phyloP scores from a whole-genome alignment of 92 coral and sea anemone genomes.

The Porites divaricata region DNA sequence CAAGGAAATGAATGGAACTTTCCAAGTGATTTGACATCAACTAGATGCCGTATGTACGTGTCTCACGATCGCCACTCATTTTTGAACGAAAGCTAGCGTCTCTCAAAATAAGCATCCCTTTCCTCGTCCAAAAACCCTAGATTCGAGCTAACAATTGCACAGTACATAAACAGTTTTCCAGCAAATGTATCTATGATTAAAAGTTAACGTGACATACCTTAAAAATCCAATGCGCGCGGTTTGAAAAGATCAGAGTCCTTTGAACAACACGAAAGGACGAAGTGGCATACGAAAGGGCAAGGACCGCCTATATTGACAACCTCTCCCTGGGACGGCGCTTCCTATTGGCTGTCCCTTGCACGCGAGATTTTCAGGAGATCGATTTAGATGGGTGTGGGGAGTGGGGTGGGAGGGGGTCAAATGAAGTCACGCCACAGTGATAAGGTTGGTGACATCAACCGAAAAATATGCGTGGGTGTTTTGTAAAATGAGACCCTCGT shows the following conservation, averaged over 20 bases:
- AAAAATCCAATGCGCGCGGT: neutral
- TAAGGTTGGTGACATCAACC: neutral
- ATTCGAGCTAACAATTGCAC: neutral
- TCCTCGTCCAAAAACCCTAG: neutral
- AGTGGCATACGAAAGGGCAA: neutral
- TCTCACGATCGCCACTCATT: too few relatives aligned
- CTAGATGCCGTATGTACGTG: too few relatives aligned
- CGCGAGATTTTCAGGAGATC: neutral
- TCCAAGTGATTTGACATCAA: too few relatives aligned
- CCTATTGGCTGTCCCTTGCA: neutral
- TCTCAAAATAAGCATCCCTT: neutral
- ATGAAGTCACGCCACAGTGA: neutral
- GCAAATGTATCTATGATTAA: neutral
- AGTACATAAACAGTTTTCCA: neutral
- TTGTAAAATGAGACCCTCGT: too few relatives aligned
- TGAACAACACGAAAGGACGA: neutral
- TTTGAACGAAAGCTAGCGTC: neutral
- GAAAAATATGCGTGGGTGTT: neutral
- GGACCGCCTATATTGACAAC: neutral
- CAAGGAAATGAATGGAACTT: too few relatives aligned
- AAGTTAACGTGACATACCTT: conserved; percentile 15
- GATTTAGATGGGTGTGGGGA: too few relatives aligned
- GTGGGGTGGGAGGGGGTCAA: neutral
- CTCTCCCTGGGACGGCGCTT: neutral
- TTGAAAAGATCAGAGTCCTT: neutral